Percentiles rank a stretch among this genome's conserved stretches.
Evolutionary conservation across 2,797 vertebrate species (phyloP).

Genomic region (Diplodus sargus): DNA sequence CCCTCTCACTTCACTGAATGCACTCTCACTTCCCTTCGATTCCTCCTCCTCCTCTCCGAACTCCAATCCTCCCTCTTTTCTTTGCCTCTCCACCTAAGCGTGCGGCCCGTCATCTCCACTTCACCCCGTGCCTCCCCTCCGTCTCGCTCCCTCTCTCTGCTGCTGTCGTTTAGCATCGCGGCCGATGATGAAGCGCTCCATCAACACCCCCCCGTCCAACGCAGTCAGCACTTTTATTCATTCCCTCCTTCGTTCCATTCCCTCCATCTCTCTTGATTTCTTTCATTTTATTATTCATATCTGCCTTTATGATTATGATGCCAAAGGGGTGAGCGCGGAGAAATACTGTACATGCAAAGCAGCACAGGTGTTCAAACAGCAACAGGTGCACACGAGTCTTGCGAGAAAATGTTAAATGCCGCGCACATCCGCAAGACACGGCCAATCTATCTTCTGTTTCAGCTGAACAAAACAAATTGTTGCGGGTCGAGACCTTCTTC

Average conservation of each 20-base stretch:
- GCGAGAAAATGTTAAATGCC: conserved; percentile 28
- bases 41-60: conserved; percentile 13
- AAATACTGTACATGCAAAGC: conserved; percentile 13
- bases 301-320: conserved; percentile 42
- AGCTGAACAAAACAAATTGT: conserved; percentile 64
- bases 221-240: conserved; percentile 66
- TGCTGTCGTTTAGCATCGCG: conserved; percentile 63
- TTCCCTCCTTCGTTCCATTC: conserved; percentile 57
- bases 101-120: conserved; percentile 27
- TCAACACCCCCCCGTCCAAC: conserved; percentile 24
- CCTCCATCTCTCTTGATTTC: conserved; percentile 42
- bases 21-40: conserved; percentile 37
- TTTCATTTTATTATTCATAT: conserved; percentile 61
- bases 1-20: conserved; percentile 40
- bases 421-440: conserved; percentile 27
- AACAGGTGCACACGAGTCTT: conserved; percentile 30
- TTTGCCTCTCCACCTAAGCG: conserved; percentile 13
- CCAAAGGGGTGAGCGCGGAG: conserved; percentile 11
- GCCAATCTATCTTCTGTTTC: conserved; percentile 68
- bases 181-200: conserved; percentile 60
- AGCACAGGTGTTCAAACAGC: conserved; percentile 18
- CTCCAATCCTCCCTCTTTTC: conserved; percentile 13
- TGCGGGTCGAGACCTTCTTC: conserved; percentile 62
- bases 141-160: conserved; percentile 42
- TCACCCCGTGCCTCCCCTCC: conserved; percentile 19